Conservation (phyloP, 1,140 invertebrate species). For the Macrobrachium nipponense region DNA sequence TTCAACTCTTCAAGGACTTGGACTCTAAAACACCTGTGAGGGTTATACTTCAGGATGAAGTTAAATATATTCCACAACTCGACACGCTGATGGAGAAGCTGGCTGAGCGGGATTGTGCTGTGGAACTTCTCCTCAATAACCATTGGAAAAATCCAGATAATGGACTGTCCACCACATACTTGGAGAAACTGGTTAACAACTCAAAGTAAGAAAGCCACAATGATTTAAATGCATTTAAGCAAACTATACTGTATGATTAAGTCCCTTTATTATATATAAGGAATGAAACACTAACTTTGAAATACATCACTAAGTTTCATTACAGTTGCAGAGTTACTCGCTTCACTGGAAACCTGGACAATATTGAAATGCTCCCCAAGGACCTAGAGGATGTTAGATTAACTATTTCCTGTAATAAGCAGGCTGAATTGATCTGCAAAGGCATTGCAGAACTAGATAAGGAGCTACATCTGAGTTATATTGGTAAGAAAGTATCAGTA, state of each 20-base stretch:
- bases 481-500: background rate
- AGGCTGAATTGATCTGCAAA: background rate
- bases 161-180: slow-evolving; percentile 16
- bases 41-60: slow-evolving; percentile 35
- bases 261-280: too few relatives aligned
- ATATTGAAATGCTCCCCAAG: background rate
- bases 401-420: background rate
- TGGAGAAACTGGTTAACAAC: background rate
- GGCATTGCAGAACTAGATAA: background rate
- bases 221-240: too few relatives aligned
- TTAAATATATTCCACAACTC: slow-evolving; percentile 23
- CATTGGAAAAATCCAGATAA: slow-evolving; percentile 33
- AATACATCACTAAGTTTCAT: background rate
- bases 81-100: slow-evolving; percentile 10
- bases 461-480: background rate
- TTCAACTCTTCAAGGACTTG: slow-evolving; percentile 4
- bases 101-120: slow-evolving; percentile 3
- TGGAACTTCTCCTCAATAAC: slow-evolving; percentile 25
- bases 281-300: background rate
- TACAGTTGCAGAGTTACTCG: slow-evolving; percentile 1
- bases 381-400: background rate
- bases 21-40: background rate
- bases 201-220: too few relatives aligned
- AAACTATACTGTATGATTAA: background rate
- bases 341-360: slow-evolving; percentile 17